phyloP scores from a whole-genome alignment of 2,888 invertebrate species.

The Ichneumon xanthorius region DNA sequence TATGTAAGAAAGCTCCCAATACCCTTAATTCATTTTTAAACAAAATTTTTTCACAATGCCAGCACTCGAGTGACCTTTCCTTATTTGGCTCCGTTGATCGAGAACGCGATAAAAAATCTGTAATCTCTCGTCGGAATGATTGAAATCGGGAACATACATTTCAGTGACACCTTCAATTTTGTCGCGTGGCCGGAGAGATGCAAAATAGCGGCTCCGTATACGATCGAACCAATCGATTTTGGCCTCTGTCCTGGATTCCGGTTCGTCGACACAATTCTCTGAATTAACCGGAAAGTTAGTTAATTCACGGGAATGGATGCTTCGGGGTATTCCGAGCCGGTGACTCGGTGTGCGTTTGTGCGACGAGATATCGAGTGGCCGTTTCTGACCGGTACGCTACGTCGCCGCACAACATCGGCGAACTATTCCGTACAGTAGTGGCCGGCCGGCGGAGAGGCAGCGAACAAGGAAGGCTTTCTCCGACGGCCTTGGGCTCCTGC shows the following conservation, averaged over 20 bases:
- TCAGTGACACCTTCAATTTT: too few relatives aligned
- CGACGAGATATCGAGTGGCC: conserved; percentile 50
- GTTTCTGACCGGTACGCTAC: conserved; percentile 15
- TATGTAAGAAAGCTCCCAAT: too few relatives aligned
- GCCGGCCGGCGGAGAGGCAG: conserved; percentile 57
- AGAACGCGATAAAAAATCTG: too few relatives aligned
- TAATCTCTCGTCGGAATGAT: too few relatives aligned
- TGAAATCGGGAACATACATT: too few relatives aligned
- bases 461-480: conserved; percentile 82
- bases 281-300: conserved; percentile 40
- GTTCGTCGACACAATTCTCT: not conserved
- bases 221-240: not conserved
- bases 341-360: conserved; percentile 34
- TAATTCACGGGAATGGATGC: conserved; percentile 26
- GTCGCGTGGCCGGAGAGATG: too few relatives aligned
- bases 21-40: too few relatives aligned
- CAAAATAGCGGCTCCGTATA: not conserved
- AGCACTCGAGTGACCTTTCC: too few relatives aligned
- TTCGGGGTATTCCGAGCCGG: conserved; percentile 53
- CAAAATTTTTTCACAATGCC: too few relatives aligned
- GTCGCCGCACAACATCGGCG: not conserved
- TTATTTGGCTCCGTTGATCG: too few relatives aligned
- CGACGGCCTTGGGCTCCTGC: conserved; percentile 78
- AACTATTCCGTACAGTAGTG: conserved; percentile 35
- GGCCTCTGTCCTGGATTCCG: not conserved